A percentile compares a stretch with the other conserved stretches of the same genome.
Evolutionary conservation across 2,113 vertebrate species (phyloP).

Genomic region (Leptodactylus fuscus): DNA sequence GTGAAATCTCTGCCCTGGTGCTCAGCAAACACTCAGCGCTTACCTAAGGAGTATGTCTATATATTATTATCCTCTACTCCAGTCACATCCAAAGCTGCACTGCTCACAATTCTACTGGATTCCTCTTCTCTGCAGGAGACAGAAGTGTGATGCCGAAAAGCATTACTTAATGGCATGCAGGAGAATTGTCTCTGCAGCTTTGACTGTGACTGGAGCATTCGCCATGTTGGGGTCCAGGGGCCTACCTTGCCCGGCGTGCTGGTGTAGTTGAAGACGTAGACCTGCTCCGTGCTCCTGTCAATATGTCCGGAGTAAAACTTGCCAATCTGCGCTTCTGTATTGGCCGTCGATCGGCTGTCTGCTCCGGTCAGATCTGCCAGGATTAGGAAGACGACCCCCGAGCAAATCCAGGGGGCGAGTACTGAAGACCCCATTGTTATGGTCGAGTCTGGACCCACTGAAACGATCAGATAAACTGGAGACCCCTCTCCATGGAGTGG

Average conservation of each 20-base stretch:
- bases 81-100: neutral
- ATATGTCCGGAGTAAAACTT: conserved; percentile 72
- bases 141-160: no score
- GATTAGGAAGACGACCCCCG: conserved; percentile 60
- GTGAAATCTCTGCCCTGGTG: no score
- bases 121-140: neutral
- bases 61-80: neutral
- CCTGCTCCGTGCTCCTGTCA: conserved; percentile 69
- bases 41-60: no score
- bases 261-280: conserved; percentile 78
- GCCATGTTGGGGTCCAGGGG: neutral
- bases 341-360: conserved; percentile 2
- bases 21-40: no score
- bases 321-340: conserved; percentile 69
- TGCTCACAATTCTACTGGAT: neutral
- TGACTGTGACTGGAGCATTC: neutral
- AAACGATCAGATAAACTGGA: neutral
- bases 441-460: neutral
- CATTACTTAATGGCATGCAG: no score
- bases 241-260: conserved; percentile 75
- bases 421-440: neutral
- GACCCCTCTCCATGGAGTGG: neutral
- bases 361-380: neutral
- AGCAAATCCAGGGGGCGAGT: conserved; percentile 58
- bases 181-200: neutral